Evolutionary conservation across 2,797 vertebrate species (phyloP).

Genomic region (Lepus townsendii): DNA sequence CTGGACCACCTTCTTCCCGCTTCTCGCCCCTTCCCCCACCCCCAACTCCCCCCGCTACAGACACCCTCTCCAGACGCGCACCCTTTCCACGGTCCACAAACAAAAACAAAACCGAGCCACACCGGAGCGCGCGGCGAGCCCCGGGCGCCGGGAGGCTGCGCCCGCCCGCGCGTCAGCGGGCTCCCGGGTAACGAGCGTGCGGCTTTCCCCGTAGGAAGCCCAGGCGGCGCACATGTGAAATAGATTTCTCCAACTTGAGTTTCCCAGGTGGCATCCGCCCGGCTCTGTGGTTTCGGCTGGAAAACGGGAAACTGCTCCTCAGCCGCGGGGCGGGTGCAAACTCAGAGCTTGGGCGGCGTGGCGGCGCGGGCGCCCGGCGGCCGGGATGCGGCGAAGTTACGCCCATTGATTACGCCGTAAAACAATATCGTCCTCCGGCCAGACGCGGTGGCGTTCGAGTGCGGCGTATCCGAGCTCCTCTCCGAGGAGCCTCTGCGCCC

Average conservation of each 20-base stretch:
- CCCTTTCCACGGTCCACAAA: background rate
- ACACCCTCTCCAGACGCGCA: background rate
- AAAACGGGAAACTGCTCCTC: conserved; percentile 62
- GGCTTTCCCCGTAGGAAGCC: conserved; percentile 62
- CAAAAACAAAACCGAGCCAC: background rate
- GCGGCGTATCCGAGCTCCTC: conserved; percentile 4
- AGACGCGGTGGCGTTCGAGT: conserved; percentile 40
- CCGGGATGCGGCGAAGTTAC: conserved; percentile 76
- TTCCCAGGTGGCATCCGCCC: conserved; percentile 54
- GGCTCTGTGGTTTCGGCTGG: conserved; percentile 43
- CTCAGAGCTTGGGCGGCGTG: conserved; percentile 41
- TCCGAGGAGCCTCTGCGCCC: background rate
- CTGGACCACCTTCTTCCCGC: background rate
- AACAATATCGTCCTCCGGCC: conserved; percentile 68
- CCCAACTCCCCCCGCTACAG: background rate
- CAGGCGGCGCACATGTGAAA: conserved; percentile 59
- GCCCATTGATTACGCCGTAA: conserved; percentile 72
- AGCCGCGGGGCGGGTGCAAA: conserved; percentile 47
- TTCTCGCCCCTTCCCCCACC: background rate
- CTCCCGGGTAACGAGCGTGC: conserved; percentile 36
- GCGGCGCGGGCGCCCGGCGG: conserved; percentile 13
- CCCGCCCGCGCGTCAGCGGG: conserved; percentile 32
- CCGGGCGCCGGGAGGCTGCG: conserved; percentile 8
- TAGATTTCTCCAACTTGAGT: conserved; percentile 68
- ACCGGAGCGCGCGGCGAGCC: background rate